Conservation (phyloP, 2,888 invertebrate species). For the Tipula unca region DNA sequence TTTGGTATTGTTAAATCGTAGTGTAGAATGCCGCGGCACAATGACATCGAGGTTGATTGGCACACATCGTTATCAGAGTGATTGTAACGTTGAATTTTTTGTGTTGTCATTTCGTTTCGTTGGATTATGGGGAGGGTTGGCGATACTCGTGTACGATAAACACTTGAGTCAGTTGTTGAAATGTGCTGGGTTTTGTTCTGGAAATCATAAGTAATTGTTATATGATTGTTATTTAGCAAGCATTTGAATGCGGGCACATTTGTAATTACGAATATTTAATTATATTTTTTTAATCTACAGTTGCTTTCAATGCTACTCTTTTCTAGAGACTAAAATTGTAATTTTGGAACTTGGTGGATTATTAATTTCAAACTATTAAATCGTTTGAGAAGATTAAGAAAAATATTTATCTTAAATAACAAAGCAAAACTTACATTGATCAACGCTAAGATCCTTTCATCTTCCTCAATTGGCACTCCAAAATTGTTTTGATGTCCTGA, state of each 20-base stretch:
- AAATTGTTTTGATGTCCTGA: conserved; percentile 56
- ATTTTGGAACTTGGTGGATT: no score
- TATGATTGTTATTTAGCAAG: no score
- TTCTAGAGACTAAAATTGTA: no score
- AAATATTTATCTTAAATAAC: no score
- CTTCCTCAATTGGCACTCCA: conserved; percentile 53
- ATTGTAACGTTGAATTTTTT: conserved; percentile 34
- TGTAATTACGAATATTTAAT: no score
- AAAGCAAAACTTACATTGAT: conserved; percentile 29
- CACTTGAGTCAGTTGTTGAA: conserved; percentile 45
- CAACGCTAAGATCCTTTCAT: conserved; percentile 42
- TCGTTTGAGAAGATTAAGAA: no score
- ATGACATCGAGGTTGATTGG: conserved; percentile 36
- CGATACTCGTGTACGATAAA: conserved; percentile 49
- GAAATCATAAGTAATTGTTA: neutral
- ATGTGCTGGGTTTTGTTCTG: neutral
- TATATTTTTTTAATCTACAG: no score
- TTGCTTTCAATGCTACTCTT: no score
- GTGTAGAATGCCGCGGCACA: conserved; percentile 56
- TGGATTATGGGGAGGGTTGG: conserved; percentile 51
- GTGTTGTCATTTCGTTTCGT: conserved; percentile 38
- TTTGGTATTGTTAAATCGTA: conserved; percentile 53
- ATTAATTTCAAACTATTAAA: no score
- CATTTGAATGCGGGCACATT: no score
- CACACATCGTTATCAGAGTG: conserved; percentile 40